Percentiles rank a stretch among this genome's conserved stretches.
These are phyloP conservation scores for Dasyprocta punctata DNA, from an alignment of 2,113 vertebrate species.

Conservation along the genomic window DNA sequence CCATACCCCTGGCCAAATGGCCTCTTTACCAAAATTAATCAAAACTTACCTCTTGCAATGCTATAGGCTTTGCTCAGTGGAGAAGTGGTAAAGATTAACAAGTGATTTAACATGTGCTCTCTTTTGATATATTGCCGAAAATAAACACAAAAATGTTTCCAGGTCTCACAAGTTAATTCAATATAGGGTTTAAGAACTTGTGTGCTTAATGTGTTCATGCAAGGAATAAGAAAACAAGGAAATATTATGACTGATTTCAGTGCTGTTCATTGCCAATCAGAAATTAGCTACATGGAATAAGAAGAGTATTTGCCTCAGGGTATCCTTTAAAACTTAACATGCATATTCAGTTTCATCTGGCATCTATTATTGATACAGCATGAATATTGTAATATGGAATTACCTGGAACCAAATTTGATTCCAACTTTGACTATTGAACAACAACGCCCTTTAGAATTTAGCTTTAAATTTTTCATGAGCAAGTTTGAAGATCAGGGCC, in stretches of 20 bases:
- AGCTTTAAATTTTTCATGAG: not conserved
- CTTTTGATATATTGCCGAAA: not conserved
- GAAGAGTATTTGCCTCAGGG: slow-evolving; percentile 10
- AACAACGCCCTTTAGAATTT: not conserved
- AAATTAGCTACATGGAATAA: slow-evolving; percentile 50
- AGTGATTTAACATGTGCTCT: not conserved
- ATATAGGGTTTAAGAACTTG: slow-evolving; percentile 7
- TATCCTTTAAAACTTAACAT: slow-evolving; percentile 12
- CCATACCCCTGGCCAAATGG: not conserved
- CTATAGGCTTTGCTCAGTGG: not conserved
- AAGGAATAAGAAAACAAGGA: slow-evolving; percentile 48
- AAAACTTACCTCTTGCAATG: not conserved
- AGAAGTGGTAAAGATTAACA: not conserved
- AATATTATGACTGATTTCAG: slow-evolving; percentile 31
- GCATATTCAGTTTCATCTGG: not conserved
- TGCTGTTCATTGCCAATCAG: slow-evolving; percentile 55
- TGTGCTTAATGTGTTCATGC: slow-evolving; percentile 17
- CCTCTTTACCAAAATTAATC: not conserved
- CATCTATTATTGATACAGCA: slow-evolving; percentile 5
- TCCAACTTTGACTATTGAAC: not conserved
- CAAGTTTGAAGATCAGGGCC: not conserved
- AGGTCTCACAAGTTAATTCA: slow-evolving; percentile 8
- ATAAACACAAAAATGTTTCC: not conserved
- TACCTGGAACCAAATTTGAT: not conserved
- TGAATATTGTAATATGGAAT: slow-evolving; percentile 24